Evolutionary conservation across 2,888 invertebrate species (phyloP).

Genomic region (Eilema sororculum): DNA sequence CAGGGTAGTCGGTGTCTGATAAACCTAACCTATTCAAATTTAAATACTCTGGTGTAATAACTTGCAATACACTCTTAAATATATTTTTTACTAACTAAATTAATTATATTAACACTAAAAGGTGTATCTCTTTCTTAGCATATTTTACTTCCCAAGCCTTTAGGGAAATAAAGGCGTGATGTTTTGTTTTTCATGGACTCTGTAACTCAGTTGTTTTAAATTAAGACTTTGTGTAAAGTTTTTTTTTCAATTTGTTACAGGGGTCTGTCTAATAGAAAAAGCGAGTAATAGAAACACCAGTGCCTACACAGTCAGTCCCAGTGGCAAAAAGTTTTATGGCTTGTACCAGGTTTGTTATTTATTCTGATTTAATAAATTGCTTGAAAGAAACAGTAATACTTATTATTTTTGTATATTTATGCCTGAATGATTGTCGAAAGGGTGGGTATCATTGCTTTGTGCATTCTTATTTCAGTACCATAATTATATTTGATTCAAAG

Average conservation of each 20-base stretch:
- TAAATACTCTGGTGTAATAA: no score
- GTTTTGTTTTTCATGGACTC: not conserved
- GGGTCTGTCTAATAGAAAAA: constrained; percentile 82
- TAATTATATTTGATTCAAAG: no score
- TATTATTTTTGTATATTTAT: not conserved
- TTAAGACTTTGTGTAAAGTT: constrained; percentile 17
- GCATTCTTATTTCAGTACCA: no score
- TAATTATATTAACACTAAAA: not conserved
- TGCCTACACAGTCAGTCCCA: constrained; percentile 60
- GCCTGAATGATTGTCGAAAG: no score
- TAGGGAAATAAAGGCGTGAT: constrained; percentile 13
- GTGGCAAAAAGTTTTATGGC: constrained; percentile 76
- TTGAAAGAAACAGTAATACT: not conserved
- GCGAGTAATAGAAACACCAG: constrained; percentile 77
- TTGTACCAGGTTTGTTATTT: constrained; percentile 72
- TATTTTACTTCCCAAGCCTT: not conserved
- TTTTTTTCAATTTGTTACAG: constrained; percentile 60
- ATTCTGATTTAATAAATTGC: not conserved
- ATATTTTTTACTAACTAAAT: not conserved
- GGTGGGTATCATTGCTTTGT: no score
- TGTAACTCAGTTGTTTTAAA: constrained; percentile 4
- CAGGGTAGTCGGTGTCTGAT: no score
- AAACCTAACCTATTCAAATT: no score
- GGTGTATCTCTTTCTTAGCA: not conserved
- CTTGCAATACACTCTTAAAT: no score